Percentiles rank a stretch among this genome's conserved stretches.
Conservation (phyloP, 2,113 vertebrate genomes). For the Eubucco bourcierii region DNA sequence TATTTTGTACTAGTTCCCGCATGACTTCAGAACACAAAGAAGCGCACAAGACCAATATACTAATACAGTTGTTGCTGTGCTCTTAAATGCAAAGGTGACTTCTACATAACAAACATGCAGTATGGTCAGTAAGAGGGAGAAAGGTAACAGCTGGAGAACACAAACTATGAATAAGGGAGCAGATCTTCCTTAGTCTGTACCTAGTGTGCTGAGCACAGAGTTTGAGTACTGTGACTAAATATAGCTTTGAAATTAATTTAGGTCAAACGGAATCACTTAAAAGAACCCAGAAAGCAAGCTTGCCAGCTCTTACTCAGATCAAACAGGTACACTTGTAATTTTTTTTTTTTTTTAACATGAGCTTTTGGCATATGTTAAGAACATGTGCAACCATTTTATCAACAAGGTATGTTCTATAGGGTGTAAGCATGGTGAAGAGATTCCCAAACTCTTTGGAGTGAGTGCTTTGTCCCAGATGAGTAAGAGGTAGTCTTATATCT, state of each 20-base stretch:
- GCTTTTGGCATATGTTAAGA: background rate
- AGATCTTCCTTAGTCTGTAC: background rate
- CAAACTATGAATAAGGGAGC: background rate
- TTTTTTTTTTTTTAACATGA: background rate
- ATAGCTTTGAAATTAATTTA: constrained; percentile 3
- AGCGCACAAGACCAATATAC: background rate
- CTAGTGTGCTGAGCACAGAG: background rate
- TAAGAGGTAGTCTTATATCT: background rate
- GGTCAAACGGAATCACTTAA: background rate
- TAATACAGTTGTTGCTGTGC: background rate
- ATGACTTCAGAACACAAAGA: constrained; percentile 18
- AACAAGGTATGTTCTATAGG: rapidly evolving
- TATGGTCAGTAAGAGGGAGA: background rate
- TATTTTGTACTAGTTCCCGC: constrained; percentile 30
- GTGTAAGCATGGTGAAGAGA: background rate
- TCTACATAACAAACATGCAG: background rate
- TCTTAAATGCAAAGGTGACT: background rate
- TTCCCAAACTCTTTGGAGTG: background rate
- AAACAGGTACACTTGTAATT: background rate
- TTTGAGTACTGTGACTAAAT: background rate
- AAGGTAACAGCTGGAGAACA: background rate
- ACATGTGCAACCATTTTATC: background rate
- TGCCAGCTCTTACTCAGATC: background rate
- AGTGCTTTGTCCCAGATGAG: background rate
- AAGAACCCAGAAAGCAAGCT: background rate